These are phyloP conservation scores for Podilymbus podiceps DNA, from an alignment of 2,113 vertebrate species.

Conservation along the genomic window DNA sequence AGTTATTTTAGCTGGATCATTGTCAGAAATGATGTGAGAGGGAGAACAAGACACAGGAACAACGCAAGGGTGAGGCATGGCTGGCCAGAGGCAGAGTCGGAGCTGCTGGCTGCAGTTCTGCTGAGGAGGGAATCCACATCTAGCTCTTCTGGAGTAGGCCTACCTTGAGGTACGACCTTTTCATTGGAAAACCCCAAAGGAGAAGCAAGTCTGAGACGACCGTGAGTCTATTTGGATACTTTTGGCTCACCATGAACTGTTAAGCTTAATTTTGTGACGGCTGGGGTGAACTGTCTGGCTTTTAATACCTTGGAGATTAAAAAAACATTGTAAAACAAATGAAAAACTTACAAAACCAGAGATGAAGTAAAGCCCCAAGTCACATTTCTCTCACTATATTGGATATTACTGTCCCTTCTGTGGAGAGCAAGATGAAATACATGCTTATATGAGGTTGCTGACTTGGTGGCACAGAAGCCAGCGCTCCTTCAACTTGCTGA, in stretches of 20 bases:
- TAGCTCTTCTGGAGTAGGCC: neutral
- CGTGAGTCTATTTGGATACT: neutral
- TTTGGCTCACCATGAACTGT: neutral
- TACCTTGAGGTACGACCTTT: neutral
- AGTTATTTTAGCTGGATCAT: neutral
- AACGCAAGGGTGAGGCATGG: neutral
- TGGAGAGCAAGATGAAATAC: neutral
- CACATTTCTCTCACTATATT: neutral
- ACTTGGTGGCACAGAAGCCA: neutral
- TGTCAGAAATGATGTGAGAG: neutral
- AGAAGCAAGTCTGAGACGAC: neutral
- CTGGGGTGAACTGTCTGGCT: neutral
- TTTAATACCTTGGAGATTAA: neutral
- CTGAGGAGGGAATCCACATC: neutral
- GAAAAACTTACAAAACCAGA: neutral
- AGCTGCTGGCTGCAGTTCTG: neutral
- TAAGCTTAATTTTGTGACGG: neutral
- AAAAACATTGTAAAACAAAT: neutral
- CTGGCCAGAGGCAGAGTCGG: neutral
- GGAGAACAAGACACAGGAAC: neutral
- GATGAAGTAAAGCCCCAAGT: neutral
- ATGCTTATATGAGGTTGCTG: neutral
- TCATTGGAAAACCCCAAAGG: neutral
- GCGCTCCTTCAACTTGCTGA: neutral
- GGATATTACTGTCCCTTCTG: neutral